These are phyloP conservation scores for Dysmachus trigonus DNA, from an alignment of 2,888 invertebrate species.

Conservation along the genomic window DNA sequence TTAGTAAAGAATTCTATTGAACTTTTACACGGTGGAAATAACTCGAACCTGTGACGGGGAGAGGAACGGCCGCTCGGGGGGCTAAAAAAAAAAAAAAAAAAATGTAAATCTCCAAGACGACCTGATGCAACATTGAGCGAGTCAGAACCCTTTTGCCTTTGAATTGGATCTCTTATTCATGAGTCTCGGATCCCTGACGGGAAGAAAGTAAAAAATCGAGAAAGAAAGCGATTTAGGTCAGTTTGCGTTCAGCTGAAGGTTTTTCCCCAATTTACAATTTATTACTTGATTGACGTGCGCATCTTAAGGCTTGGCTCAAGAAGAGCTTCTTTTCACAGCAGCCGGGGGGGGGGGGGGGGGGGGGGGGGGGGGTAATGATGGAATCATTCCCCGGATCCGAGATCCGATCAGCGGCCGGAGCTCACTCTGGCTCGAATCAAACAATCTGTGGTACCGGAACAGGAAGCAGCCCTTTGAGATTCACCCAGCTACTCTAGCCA, in stretches of 20 bases:
- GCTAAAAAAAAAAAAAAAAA: neutral
- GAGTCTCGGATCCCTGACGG: neutral
- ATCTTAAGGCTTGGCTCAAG: neutral
- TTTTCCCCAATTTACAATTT: neutral
- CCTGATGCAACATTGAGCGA: neutral
- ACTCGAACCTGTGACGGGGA: neutral
- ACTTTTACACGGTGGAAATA: neutral
- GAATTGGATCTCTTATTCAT: neutral
- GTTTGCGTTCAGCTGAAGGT: neutral
- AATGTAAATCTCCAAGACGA: neutral
- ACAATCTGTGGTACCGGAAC: neutral
- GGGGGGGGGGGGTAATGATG: neutral
- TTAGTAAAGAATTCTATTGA: neutral
- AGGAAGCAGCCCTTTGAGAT: neutral
- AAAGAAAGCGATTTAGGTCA: neutral
- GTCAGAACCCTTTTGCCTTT: neutral
- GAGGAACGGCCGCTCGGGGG: neutral
- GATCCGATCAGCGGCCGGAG: neutral
- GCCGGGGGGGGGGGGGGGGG: neutral
- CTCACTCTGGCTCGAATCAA: neutral
- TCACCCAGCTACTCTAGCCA: neutral
- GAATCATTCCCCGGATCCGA: neutral
- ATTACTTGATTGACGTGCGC: neutral
- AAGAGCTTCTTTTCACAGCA: neutral
- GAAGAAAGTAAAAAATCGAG: neutral